Evolutionary conservation across 2,797 vertebrate genomes (phyloP), one percentile per base, ranked within the genome.

Genomic region (Peromyscus nudipes): DNA sequence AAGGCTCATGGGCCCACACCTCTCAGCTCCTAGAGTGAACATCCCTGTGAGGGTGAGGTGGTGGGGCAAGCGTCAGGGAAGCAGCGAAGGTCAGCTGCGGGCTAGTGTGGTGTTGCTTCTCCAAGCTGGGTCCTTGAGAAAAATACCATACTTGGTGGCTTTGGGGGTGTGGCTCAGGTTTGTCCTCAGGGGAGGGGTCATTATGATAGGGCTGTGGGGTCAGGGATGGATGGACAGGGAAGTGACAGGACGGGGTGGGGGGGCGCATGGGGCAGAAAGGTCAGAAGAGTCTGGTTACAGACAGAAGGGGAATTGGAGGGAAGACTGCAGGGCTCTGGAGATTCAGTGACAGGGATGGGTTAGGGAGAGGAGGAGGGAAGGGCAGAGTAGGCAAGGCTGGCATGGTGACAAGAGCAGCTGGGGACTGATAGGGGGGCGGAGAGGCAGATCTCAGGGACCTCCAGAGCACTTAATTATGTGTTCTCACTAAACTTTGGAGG

Each of bases 1-100:
- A 87, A 96, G 92, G 88, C 77, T 94, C 77, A 49, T 17, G 64
- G 29, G 91, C 43, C 87, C 75, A 43, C 57, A 27, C 12, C 91
- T 80, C 43, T 55, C 67, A 43, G 80, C 29, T 67, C 77, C 2
- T 31, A 87, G 62, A 52, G 79, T 34, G 21, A 52, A 29, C 6
- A 34, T 14, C 13, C 21, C 67, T 8, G 62, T 21, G 55, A 79
- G 73, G 40, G 31, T 0, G 4, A n/a, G n/a, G 27, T 23, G 1
- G 11, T 4, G 1, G 40, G 67, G 5, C 16, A 12, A 7, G 0
- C 4, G 79, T 34, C 4, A 11, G 49, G 40, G 29, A 13, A 60
- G 62, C 1, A 64, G 90, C 25, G 80, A 71, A 6, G 64, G 75
- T 64, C 17, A 71, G 55, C 34, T 8, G 19, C 23, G 2, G 29